Evolutionary conservation across 1,140 invertebrate genomes (phyloP).

Genomic region (Zaprionus gabonicus): DNA sequence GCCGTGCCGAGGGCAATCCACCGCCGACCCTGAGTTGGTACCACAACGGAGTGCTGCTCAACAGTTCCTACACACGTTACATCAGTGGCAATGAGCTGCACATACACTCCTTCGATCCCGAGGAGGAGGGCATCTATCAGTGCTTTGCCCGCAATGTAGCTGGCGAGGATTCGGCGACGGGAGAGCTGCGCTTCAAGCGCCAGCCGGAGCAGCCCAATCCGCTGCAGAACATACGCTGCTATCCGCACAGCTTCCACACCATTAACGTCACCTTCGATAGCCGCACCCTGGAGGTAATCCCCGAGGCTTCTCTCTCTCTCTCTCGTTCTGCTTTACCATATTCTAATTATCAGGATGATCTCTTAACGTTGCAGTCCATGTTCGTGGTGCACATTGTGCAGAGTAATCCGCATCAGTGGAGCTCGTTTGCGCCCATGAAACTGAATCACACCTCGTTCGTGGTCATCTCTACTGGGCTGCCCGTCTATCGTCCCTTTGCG

Average conservation of each 20-base stretch:
- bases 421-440: conserved; percentile 70
- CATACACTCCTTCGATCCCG: conserved; percentile 77
- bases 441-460: conserved; percentile 76
- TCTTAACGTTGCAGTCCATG: conserved; percentile 53
- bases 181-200: conserved; percentile 69
- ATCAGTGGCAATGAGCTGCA: conserved; percentile 74
- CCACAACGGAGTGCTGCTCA: conserved; percentile 71
- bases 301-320: neutral
- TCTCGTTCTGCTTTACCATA: neutral
- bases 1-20: conserved; percentile 74
- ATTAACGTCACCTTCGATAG: conserved; percentile 82
- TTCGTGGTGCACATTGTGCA: conserved; percentile 78
- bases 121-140: conserved; percentile 83
- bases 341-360: conserved; percentile 4
- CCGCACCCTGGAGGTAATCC: conserved; percentile 56
- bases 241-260: conserved; percentile 78
- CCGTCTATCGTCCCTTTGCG: conserved; percentile 76
- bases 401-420: conserved; percentile 79
- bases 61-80: conserved; percentile 77
- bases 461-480: conserved; percentile 73
- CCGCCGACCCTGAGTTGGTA: conserved; percentile 73
- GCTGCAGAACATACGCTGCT: conserved; percentile 80
- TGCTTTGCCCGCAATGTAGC: conserved; percentile 80
- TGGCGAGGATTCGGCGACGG: conserved; percentile 74
- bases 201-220: conserved; percentile 65